Evolutionary conservation across 1,140 invertebrate genomes (phyloP), one percentile per base, ranked within the genome.

Genomic region (Holcopasites calliopsidis): DNA sequence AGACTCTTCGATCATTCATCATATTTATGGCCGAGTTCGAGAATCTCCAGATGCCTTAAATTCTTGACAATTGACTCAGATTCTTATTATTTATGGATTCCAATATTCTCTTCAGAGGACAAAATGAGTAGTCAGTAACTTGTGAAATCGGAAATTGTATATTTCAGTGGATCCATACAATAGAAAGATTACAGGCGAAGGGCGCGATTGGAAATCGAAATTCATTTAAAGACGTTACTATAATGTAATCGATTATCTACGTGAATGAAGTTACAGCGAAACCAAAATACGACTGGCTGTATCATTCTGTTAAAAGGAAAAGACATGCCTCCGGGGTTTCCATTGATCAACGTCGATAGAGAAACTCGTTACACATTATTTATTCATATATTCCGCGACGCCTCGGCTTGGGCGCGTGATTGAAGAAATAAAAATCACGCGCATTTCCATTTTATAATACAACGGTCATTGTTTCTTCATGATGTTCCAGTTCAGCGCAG

Each of bases 151-250:
- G 52, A 73, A 35, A 54, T 65, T 73, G 50, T 66, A 72, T 72
- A 40, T 50, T 68, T 74, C 50, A 74, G 23, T 64, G 70, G 49
- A 73, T 65, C 38, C 49, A 73, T 73, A 73, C 70, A 73, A 65
- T 73, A 73, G 70, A 73, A 73, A 73, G 70, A 73, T 73, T 65
- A 74, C 71, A 28, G 61, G 66, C 61, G 40, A 55, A 74, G 71
- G 61, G 66, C 71, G 71, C 71, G 66, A 74, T 74, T 74, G 55
- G 61, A 74, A 74, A 74, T 74, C 21, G 71, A 66, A 65, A 74
- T 66, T 55, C 66, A 74, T 74, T 74, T 50, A 40, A 13, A 66
- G 21, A 55, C 65, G 38, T 66, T 11, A 33, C 55, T 74, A 74
- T 44, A 44, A 66, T 66, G 66, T 50, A n/a, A 55, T 55, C 16